A percentile compares a stretch with the other conserved stretches of the same genome.
These are phyloP conservation scores for Macaca nemestrina DNA, from an alignment of 2,113 vertebrate species.

Conservation along the genomic window DNA sequence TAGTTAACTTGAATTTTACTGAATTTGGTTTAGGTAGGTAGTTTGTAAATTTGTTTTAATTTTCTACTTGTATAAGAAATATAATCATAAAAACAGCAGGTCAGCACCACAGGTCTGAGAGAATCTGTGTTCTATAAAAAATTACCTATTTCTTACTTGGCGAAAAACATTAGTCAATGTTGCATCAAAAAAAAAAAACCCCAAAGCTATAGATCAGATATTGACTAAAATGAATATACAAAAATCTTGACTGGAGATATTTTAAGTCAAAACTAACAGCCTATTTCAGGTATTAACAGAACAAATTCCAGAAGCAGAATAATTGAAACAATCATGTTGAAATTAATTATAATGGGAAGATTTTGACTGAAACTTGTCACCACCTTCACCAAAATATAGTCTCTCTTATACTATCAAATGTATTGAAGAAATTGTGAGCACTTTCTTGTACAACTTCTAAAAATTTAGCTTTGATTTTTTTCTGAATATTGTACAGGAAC, in stretches of 20 bases:
- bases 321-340: neutral
- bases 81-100: neutral
- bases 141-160: neutral
- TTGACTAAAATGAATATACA: neutral
- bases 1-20: neutral
- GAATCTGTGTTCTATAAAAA: constrained; percentile 7
- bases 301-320: neutral
- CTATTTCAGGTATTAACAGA: neutral
- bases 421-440: neutral
- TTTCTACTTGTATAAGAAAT: neutral
- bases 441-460: neutral
- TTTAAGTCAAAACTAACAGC: neutral
- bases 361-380: neutral
- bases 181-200: neutral
- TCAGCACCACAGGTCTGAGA: neutral
- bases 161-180: neutral
- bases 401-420: neutral
- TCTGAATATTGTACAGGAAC: neutral
- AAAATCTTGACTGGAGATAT: neutral
- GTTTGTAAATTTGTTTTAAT: neutral
- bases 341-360: neutral
- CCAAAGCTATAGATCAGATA: neutral
- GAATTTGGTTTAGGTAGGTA: neutral
- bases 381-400: neutral
- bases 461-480: neutral